Base-by-base conservation (phyloP, 2,113 vertebrate species). In the Dendrocopos noguchii region DNA sequence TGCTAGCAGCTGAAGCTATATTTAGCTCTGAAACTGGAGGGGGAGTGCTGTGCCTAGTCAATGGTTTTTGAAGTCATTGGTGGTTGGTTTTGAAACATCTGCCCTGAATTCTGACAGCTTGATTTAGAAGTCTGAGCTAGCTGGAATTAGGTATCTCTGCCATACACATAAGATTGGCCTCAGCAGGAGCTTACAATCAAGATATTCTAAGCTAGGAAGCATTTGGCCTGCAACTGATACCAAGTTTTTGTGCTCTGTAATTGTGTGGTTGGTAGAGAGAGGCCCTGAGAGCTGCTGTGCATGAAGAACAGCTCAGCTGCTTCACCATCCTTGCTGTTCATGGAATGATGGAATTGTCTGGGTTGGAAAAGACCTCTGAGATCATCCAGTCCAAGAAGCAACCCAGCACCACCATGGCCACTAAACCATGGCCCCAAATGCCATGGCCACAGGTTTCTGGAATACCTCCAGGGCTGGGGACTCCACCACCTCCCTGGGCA, bases 81-180 rank as follows among this genome's bases (percentile, higher is more conserved):
- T 10, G 14, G 44, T 20, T 53, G 22, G 1, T 71, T 84, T 52
- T n/a, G 50, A 67, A 87, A 72, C 33, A 42, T 4, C 33, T 44
- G 15, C 9, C 65, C 75, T 47, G 44, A 78, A 63, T 87, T 42
- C 21, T 47, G 63, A 84, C 59, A 47, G 53, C 9, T 3, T 10
- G n/a, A 52, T 24, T 78, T 56, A 24, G 13, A 80, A 67, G 42
- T 16, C 74, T 4, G 19, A 15, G 11, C 57, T 44, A 27, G 18
- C 17, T 20, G 16, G 27, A 55, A 46, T 33, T 6, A 11, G 42
- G 10, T 12, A 8, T 36, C 59, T 71, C 75, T 76, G 72, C 29
- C 36, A 24, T 6, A 34, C 21, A 15, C 0, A 0, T 31, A 19
- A 18, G 39, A 10, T 4, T 63, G 68, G 44, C 57, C 77, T 20